Evolutionary conservation across 2,113 vertebrate species (phyloP).

Genomic region (Salminus brasiliensis): DNA sequence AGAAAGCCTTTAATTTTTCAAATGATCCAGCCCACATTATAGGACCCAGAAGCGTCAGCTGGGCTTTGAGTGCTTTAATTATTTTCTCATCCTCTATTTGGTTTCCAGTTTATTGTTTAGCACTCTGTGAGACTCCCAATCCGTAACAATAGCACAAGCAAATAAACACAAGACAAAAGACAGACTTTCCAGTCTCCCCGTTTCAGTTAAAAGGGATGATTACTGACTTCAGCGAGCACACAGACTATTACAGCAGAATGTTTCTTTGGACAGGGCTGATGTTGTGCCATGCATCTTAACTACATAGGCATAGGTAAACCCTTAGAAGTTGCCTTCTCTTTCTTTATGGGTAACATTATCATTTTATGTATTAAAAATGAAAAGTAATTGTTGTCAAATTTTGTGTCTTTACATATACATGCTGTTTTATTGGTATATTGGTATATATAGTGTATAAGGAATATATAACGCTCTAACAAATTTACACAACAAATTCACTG

Average conservation of each 20-base stretch:
- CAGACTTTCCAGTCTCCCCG: not conserved
- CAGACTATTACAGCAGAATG: not conserved
- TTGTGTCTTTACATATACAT: too few relatives aligned
- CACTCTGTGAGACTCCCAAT: not conserved
- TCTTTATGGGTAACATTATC: too few relatives aligned
- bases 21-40: conserved; percentile 8
- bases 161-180: conserved; percentile 11
- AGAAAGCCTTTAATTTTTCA: conserved; percentile 37
- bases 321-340: too few relatives aligned
- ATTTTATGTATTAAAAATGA: too few relatives aligned
- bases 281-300: not conserved
- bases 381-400: too few relatives aligned
- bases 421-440: too few relatives aligned
- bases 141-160: not conserved
- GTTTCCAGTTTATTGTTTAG: conserved; percentile 9
- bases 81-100: not conserved
- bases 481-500: too few relatives aligned
- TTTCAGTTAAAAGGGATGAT: conserved; percentile 6
- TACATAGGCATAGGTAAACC: not conserved
- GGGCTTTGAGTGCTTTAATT: not conserved
- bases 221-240: not conserved
- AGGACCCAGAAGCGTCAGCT: not conserved
- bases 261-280: not conserved
- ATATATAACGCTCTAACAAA: too few relatives aligned
- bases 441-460: too few relatives aligned